Evolutionary conservation across 2,113 vertebrate genomes (phyloP).

Genomic region (Hemichromis elongatus): DNA sequence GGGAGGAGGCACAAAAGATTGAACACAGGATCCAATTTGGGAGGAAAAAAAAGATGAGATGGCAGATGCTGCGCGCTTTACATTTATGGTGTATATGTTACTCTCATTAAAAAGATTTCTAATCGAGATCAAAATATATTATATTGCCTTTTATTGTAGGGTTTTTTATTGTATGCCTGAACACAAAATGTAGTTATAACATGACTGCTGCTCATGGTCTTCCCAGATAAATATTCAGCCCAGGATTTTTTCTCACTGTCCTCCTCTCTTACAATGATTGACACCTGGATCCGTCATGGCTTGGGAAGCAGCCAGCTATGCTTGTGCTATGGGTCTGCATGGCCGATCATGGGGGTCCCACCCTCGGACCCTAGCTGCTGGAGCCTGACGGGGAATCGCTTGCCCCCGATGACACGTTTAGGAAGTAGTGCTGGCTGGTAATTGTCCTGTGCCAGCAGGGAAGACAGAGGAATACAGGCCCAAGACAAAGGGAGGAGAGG

Average conservation of each 20-base stretch:
- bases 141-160: not conserved
- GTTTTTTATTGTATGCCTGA: not conserved
- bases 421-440: slow-evolving; percentile 59
- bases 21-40: slow-evolving; percentile 13
- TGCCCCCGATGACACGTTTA: slow-evolving; percentile 55
- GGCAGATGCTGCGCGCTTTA: not conserved
- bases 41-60: not conserved
- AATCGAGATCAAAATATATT: slow-evolving; percentile 13
- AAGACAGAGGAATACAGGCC: slow-evolving; percentile 24
- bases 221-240: slow-evolving; percentile 13
- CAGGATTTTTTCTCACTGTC: not conserved
- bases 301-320: slow-evolving; percentile 40
- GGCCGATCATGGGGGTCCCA: slow-evolving; percentile 43
- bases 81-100: not conserved
- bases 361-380: slow-evolving; percentile 25
- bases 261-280: slow-evolving; percentile 37
- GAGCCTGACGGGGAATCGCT: slow-evolving; percentile 24
- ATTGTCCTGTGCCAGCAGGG: slow-evolving; percentile 64
- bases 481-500: slow-evolving; percentile 52
- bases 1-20: not conserved
- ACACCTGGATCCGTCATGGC: slow-evolving; percentile 53
- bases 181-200: not conserved
- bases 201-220: not conserved
- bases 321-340: slow-evolving; percentile 57
- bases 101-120: not conserved